These are phyloP conservation scores for Brienomyrus brachyistius DNA, from an alignment of 2,113 vertebrate genomes.

Conservation along the genomic window DNA sequence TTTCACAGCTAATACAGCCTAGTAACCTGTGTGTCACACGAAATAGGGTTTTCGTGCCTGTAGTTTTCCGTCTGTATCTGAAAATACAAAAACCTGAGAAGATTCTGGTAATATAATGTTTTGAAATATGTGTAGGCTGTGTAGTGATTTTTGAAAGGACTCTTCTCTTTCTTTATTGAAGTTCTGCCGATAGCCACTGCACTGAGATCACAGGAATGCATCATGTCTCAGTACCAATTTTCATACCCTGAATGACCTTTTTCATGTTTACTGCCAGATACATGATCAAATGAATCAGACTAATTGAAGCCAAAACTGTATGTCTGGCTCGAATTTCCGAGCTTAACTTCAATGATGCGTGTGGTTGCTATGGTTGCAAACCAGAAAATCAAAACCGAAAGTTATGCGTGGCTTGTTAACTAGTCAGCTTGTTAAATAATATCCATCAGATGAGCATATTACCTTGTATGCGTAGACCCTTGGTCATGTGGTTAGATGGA, in stretches of 20 bases:
- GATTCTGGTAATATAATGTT: neutral
- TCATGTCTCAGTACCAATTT: neutral
- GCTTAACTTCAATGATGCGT: neutral
- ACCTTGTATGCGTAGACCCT: neutral
- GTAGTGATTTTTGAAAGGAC: neutral
- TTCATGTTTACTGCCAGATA: neutral
- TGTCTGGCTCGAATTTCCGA: neutral
- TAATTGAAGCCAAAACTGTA: neutral
- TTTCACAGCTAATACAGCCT: neutral
- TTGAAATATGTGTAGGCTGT: neutral
- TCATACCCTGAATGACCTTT: neutral
- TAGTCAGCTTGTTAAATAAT: neutral
- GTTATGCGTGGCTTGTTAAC: neutral
- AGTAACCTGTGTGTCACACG: neutral
- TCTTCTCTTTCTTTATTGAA: neutral
- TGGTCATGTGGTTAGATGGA: neutral
- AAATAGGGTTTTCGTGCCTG: neutral
- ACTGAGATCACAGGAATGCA: neutral
- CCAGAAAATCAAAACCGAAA: neutral
- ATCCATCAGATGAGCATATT: neutral
- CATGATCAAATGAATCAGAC: neutral
- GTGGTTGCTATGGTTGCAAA: neutral
- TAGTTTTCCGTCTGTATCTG: neutral
- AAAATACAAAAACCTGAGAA: slow-evolving; percentile 1
- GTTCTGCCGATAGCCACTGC: neutral